Base-by-base conservation (phyloP, 2,888 invertebrate genomes). In the Eupithecia dodoneata region DNA sequence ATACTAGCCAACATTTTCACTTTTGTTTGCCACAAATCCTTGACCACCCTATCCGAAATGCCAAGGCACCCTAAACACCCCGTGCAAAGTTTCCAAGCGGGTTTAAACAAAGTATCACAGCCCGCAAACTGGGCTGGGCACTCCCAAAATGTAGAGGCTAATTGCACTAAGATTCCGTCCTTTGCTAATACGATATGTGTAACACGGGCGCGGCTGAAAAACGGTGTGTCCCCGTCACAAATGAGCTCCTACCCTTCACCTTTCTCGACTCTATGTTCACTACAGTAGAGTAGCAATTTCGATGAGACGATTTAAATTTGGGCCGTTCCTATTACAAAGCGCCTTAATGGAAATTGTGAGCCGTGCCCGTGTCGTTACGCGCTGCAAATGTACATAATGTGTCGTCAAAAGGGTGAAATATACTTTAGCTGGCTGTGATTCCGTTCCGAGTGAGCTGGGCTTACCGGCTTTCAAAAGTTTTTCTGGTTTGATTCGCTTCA, bases 341-440 rank as follows among this genome's bases (percentile, higher is more conserved):
- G 84, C 87, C 89, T 89, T 94, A 94, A 94, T 94, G 94, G 94
- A 94, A 94, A 94, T 94, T 94, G 94, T 93, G 92, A 93, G 91
- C 93, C 93, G 92, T 89, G 93, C 94, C 94, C 90, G 92, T 91
- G 93, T 92, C 93, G 93, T 94, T 93, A 94, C 92, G 91, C 92
- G 91, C 93, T 93, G 92, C 92, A 92, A 94, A 95, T 92, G 94
- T 94, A 94, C 91, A 92, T 94, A 94, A 94, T 94, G 93, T 93
- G 93, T 94, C 94, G 93, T 94, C 94, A 94, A 94, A 94, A 93
- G 94, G 94, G 94, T 94, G 92, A 94, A 94, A 93, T 93, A 93
- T 94, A 94, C 93, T 93, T 93, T 92, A 92, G 92, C 90, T 90
- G 90, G 88, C 90, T 89, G 93, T 94, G 94, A 94, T 94, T 94